A percentile compares a stretch with the other conserved stretches of the same genome.
These are phyloP conservation scores for Trididemnum nubilum DNA, from an alignment of 23 tunicate genomes.

Conservation along the genomic window DNA sequence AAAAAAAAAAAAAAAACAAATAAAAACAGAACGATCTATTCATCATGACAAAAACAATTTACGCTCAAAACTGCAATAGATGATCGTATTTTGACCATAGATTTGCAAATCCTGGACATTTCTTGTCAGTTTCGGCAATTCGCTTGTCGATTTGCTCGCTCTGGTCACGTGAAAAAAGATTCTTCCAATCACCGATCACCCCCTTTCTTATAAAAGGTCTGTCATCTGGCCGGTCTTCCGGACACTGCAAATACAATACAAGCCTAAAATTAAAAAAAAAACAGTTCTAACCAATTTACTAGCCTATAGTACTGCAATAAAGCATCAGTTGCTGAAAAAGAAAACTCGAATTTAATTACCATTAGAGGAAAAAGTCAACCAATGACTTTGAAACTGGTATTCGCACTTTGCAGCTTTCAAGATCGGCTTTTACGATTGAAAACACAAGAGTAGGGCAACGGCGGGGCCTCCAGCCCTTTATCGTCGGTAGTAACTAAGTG, in stretches of 20 bases:
- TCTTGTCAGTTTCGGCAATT: constrained; percentile 26
- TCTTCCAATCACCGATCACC: constrained; percentile 74
- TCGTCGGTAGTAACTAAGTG: too few species aligned
- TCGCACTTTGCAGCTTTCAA: too few species aligned
- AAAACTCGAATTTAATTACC: too few species aligned
- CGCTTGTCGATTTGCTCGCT: constrained; percentile 47
- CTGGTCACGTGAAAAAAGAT: constrained; percentile 47
- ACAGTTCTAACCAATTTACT: neutral
- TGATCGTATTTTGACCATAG: constrained; percentile 62
- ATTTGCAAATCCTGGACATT: constrained; percentile 58
- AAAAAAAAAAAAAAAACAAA: too few species aligned
- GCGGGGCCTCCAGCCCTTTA: too few species aligned
- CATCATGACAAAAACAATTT: too few species aligned
- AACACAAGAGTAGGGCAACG: too few species aligned
- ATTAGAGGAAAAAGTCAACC: too few species aligned
- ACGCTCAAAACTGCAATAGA: constrained; percentile 19
- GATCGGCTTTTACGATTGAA: too few species aligned
- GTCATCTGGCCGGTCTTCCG: constrained; percentile 35
- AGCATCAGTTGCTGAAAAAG: neutral
- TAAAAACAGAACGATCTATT: too few species aligned
- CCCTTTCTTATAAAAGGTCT: constrained; percentile 67
- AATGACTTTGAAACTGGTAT: too few species aligned
- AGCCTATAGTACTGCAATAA: neutral
- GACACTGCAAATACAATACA: constrained; percentile 26
- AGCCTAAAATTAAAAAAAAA: neutral